Conservation (phyloP, 2,113 vertebrate species). For the Tonatia bakeri region DNA sequence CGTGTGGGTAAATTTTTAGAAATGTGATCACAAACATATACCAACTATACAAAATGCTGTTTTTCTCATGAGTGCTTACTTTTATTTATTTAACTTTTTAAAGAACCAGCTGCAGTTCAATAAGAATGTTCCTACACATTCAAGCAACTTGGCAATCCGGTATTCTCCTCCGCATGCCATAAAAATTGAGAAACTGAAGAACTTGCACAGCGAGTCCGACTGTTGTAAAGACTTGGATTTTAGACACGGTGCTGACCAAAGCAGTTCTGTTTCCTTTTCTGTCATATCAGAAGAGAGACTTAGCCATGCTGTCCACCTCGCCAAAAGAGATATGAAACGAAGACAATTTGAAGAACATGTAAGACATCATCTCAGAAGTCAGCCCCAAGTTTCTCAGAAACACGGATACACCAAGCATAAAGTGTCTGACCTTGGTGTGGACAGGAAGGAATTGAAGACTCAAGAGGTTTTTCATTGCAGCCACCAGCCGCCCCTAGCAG, state of each 20-base stretch:
- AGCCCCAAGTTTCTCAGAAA: slow-evolving; percentile 47
- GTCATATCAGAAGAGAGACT: slow-evolving; percentile 91
- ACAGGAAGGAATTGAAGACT: slow-evolving; percentile 27
- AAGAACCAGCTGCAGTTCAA: slow-evolving; percentile 90
- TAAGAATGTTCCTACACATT: slow-evolving; percentile 78
- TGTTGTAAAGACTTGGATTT: slow-evolving; percentile 29
- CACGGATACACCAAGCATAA: slow-evolving; percentile 61
- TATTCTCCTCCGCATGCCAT: slow-evolving; percentile 85
- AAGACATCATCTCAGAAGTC: slow-evolving; percentile 57
- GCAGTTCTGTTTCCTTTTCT: slow-evolving; percentile 85
- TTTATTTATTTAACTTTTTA: slow-evolving; percentile 50
- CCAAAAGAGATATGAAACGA: slow-evolving; percentile 88
- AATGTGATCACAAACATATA: background rate
- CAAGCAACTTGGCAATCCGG: slow-evolving; percentile 83
- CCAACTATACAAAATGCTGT: background rate
- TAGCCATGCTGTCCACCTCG: slow-evolving; percentile 86
- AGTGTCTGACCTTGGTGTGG: background rate
- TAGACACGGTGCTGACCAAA: slow-evolving; percentile 63
- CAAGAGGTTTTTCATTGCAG: background rate
- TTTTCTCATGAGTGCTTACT: slow-evolving; percentile 43
- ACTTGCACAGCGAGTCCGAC: background rate
- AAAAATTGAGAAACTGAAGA: slow-evolving; percentile 89
- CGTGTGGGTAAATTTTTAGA: background rate
- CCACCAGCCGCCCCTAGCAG: slow-evolving; percentile 69
- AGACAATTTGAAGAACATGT: slow-evolving; percentile 77